These are phyloP conservation scores for Hippocampus mohnikei DNA, from an alignment of 2,113 vertebrate species.

Conservation along the genomic window DNA sequence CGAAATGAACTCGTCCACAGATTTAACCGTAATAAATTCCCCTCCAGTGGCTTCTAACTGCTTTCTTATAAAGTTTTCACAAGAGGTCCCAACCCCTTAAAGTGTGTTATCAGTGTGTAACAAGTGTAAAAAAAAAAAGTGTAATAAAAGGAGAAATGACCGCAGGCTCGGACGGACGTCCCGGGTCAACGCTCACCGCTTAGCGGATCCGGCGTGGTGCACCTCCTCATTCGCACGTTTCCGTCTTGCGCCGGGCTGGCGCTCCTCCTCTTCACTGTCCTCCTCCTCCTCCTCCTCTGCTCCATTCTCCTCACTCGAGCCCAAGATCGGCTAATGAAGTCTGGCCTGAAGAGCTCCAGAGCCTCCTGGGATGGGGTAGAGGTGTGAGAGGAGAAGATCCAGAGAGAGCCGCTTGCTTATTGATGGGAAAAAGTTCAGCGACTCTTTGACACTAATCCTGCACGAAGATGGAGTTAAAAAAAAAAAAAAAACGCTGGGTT, in stretches of 20 bases:
- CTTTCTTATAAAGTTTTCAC: constrained; percentile 1
- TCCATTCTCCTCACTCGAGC: constrained; percentile 79
- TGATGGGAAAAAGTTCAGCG: constrained; percentile 26
- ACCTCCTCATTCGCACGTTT: constrained; percentile 69
- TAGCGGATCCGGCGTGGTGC: constrained; percentile 86
- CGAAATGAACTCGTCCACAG: neutral
- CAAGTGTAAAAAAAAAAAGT: neutral
- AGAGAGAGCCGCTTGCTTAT: constrained; percentile 34
- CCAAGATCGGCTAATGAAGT: constrained; percentile 87
- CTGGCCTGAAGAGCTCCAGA: constrained; percentile 78
- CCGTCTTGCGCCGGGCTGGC: constrained; percentile 36
- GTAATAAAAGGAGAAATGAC: neutral
- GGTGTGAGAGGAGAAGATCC: constrained; percentile 4
- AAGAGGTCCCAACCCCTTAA: neutral
- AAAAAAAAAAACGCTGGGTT: constrained; percentile 16
- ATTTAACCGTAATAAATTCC: neutral
- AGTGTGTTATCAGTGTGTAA: neutral
- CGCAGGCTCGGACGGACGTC: neutral
- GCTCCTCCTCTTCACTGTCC: constrained; percentile 50
- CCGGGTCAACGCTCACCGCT: constrained; percentile 72
- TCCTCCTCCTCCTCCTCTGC: constrained; percentile 73
- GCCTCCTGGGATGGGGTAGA: constrained; percentile 76
- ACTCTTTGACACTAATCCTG: constrained; percentile 43
- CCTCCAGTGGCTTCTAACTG: neutral
- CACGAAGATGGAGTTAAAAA: constrained; percentile 8